Base-by-base conservation (phyloP, 2,113 vertebrate species). In the Columba livia region DNA sequence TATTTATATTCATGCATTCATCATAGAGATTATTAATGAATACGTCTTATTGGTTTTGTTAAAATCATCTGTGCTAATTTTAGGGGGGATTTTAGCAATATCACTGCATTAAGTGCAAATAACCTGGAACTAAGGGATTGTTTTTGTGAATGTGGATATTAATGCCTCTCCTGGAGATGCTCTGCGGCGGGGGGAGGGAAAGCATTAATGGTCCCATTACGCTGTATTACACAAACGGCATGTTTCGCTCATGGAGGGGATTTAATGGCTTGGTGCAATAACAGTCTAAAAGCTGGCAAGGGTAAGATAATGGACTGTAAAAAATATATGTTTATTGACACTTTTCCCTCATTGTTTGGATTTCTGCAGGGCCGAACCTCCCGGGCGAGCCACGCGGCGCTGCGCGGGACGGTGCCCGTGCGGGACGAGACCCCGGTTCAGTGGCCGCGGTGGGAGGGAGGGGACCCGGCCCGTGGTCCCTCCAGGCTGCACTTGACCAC, bases 301-400 rank as follows among this genome's bases (percentile, higher is more conserved):
- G 85, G 50, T 93, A 82, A 89, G 79, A 96, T 96, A 96, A 96
- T 88, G 85, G 81, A 79, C 87, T 95, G 95, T 91, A 89, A 96
- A 96, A 97, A 96, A 86, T 79, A 89, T 21, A 85, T 79, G 85
- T 85, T 94, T 95, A 85, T 93, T 93, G 94, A 96, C 79, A 95
- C 71, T 83, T 67, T 94, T 31, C 56, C 32, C 54, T 95, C 32
- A 1, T 67, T 89, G 85, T 91, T 94, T 89, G 89, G 28, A 71
- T 94, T 91, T 91, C 85, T 85, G 65, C 78, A n/a, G 89, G 78
- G 87, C 50, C 50, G 70, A 67, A 34, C 56, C 69, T 79, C 38
- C 83, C 58, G 0, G 0, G 42, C 1, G 5, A 6, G 47, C 56
- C 3, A 6, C 0, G 0, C 0, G 0, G 21, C 1, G 25, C 47